Evolutionary conservation across 37 sponge, comb jelly and placozoan species (phyloP), one percentile per base, ranked within the genome.

Genomic region (Geodia barretti): DNA sequence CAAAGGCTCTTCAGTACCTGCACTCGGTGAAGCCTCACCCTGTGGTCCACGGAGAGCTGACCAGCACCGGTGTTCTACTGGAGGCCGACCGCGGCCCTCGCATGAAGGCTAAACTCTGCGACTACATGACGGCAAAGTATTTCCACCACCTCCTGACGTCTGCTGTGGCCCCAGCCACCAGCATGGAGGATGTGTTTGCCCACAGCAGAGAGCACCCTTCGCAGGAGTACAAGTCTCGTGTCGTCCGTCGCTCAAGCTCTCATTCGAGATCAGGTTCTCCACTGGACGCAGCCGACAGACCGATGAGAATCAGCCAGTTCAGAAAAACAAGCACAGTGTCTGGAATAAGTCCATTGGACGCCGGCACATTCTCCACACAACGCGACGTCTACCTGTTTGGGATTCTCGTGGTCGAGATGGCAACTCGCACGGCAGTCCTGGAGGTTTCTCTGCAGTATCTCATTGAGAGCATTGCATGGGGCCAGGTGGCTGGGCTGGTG

Each of bases 41-140:
- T 20, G 83, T 94, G 21, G 41, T 90, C 8, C 94, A 94, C 40
- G 84, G 94, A 9, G 94, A 94, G 42, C 75, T 94, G 70, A 94
- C 87, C 68, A 87, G 85, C 62, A 83, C 85, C 54, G 84, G 92
- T 76, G 88, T 94, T 1, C 77, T 90, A 7, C 72, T 94, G 20
- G 70, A 87, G 60, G 43, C 84, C 14, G 39, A 23, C 5, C 29
- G 39, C 5, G 81, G 82, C 4, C 34, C 36, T 2, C 36, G 43
- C 3, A 84, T 87, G 91, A 75, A 60, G 43, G 91, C 94, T 37
- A 94, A 94, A 62, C 77, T 94, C n/a, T 82, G 71, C 9, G 90
- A 90, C 68, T 94, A 80, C 67, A 87, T 90, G 65, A 86, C 94
- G 23, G 85, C 91, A 40, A 87, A 83, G 32, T 87, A 86, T 74